Evolutionary conservation across 2,797 vertebrate genomes (phyloP).

Genomic region (Etheostoma nigrum): DNA sequence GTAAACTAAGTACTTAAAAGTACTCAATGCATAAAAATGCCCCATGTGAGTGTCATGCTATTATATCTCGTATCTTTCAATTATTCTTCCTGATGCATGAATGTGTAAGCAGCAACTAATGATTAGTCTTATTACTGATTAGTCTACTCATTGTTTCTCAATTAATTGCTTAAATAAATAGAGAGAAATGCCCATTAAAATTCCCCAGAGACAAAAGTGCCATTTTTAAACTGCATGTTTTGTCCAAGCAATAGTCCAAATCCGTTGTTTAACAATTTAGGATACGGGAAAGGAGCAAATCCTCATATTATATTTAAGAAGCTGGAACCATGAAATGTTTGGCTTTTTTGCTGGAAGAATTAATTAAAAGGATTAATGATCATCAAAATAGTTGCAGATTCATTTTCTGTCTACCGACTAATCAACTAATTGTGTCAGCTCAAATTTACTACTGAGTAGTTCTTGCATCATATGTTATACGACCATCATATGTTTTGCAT

Average conservation of each 20-base stretch:
- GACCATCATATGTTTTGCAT: background rate
- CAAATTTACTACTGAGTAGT: background rate
- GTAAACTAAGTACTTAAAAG: background rate
- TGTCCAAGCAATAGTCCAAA: background rate
- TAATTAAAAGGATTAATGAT: no score
- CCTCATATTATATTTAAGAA: background rate
- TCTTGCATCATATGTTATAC: background rate
- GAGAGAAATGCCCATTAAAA: background rate
- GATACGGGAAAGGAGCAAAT: background rate
- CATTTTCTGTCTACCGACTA: background rate
- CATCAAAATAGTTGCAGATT: slow-evolving; percentile 1
- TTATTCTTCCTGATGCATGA: background rate
- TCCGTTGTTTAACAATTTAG: background rate
- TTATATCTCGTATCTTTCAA: background rate
- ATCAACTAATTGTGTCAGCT: background rate
- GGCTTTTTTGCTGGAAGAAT: no score
- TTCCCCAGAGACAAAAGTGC: background rate
- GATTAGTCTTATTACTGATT: background rate
- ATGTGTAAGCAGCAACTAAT: background rate
- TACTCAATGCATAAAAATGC: background rate
- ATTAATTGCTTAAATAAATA: background rate
- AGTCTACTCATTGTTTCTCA: background rate
- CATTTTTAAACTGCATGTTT: background rate
- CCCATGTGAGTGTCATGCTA: no score
- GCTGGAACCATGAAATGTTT: background rate